Conservation (phyloP, 2,888 invertebrate genomes). For the Trichopria drosophilae region DNA sequence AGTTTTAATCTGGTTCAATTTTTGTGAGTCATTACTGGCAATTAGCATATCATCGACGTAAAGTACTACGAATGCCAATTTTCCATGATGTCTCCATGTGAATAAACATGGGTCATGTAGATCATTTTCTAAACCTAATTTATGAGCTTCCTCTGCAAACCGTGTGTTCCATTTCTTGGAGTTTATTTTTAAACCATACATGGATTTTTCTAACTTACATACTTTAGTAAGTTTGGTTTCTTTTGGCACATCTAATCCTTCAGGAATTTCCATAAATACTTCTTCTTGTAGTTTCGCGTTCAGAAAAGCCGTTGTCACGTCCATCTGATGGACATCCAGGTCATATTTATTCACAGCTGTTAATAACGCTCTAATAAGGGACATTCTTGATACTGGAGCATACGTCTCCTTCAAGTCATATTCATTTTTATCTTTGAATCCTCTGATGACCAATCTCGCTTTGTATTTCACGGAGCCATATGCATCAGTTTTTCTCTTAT, state of each 20-base stretch:
- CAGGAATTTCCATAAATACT: constrained; percentile 33
- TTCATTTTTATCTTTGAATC: too few species aligned
- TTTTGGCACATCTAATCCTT: constrained; percentile 19
- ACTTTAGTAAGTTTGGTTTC: constrained; percentile 21
- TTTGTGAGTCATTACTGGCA: constrained; percentile 31
- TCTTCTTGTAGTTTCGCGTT: too few species aligned
- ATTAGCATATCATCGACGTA: constrained; percentile 37
- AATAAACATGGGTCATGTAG: constrained; percentile 35
- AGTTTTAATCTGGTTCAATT: constrained; percentile 28
- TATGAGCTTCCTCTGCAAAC: constrained; percentile 29
- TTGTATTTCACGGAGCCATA: too few species aligned
- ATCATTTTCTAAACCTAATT: constrained; percentile 32
- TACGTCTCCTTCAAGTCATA: too few species aligned
- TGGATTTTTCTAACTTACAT: constrained; percentile 31
- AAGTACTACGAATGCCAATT: constrained; percentile 28
- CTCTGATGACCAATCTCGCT: too few species aligned
- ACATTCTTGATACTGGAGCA: too few species aligned
- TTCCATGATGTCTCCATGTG: constrained; percentile 32
- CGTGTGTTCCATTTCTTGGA: constrained; percentile 30
- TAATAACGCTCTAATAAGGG: too few species aligned
- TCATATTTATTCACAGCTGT: too few species aligned
- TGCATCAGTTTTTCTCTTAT: too few species aligned
- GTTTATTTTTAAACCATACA: constrained; percentile 34
- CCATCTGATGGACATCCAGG: too few species aligned
- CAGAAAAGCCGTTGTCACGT: too few species aligned